These are phyloP conservation scores for Beroe ovata DNA, from an alignment of 37 sponge, comb jelly and placozoan species.

Conservation along the genomic window DNA sequence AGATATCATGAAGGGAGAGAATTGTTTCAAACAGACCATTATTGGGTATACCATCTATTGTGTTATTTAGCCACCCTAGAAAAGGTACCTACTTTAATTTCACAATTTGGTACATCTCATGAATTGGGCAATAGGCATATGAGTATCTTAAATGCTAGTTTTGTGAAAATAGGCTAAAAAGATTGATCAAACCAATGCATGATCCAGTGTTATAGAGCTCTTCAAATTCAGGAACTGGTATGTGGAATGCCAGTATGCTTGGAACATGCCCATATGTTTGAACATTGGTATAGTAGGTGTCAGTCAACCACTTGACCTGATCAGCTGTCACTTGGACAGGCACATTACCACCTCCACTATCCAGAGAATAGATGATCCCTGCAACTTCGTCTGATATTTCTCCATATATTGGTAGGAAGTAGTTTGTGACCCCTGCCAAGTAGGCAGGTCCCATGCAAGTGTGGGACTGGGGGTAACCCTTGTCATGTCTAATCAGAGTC, in stretches of 20 bases:
- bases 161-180: too few relatives aligned
- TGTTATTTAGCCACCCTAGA: conserved; percentile 24
- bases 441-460: background rate
- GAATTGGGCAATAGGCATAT: too few relatives aligned
- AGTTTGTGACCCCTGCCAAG: conserved; percentile 33
- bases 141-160: too few relatives aligned
- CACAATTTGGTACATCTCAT: too few relatives aligned
- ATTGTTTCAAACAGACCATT: background rate
- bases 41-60: background rate
- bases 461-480: background rate
- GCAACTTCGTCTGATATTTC: background rate
- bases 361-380: conserved; percentile 70
- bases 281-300: background rate
- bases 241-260: conserved; percentile 48
- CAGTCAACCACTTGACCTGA: conserved; percentile 66
- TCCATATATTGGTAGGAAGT: conserved; percentile 50
- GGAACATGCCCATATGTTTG: conserved; percentile 18
- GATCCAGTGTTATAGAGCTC: conserved; percentile 9
- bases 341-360: conserved; percentile 72
- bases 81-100: background rate
- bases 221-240: conserved; percentile 23
- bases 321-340: conserved; percentile 70
- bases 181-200: conserved; percentile 27
- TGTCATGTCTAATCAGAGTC: conserved; percentile 15
- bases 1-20: background rate